Evolutionary conservation across 2,797 vertebrate genomes (phyloP), one percentile per base, ranked within the genome.

Genomic region (Alauda arvensis): DNA sequence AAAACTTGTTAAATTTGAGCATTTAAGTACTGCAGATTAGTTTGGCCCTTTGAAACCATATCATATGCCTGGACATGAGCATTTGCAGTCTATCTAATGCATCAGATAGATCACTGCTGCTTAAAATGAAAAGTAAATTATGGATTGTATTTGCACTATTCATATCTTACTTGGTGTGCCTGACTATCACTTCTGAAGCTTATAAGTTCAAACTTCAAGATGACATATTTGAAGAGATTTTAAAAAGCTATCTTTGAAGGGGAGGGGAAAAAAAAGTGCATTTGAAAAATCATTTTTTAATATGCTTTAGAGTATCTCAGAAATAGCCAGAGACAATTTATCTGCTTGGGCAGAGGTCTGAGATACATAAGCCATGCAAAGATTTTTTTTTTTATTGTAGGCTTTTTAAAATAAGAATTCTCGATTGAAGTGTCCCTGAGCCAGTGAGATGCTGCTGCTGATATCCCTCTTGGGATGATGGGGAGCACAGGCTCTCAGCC

Each of bases 191-290:
- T 94, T 91, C 63, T 88, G 75, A 88, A 76, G 90, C 81, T 78
- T 62, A 76, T 72, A 59, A 83, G 89, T 84, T 92, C 53, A 34
- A 70, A 42, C 71, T 78, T 60, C 5, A 26, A 85, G 68, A 82
- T 79, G 81, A 46, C 77, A 39, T 25, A 25, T 91, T 93, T 87
- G 90, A 92, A 88, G 83, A 93, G 77, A 83, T 93, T 93, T 89
- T 45, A 19, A 81, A 87, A 81, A 88, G 68, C 88, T 68, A 2
- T 56, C 75, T 88, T 79, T 67, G 91, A 91, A 84, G 90, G 62
- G 28, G n/a, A n/a, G n/a, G 11, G 6, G 5, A 10, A 31, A 65
- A 62, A 87, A 77, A 63, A 55, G 25, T 80, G 20, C 18, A 14
- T 85, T 87, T 93, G 82, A 93, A 77, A 87, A 82, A 70, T 63